Evolutionary conservation across 2,888 invertebrate species (phyloP).

Genomic region (Xanthorhoe spadicearia): DNA sequence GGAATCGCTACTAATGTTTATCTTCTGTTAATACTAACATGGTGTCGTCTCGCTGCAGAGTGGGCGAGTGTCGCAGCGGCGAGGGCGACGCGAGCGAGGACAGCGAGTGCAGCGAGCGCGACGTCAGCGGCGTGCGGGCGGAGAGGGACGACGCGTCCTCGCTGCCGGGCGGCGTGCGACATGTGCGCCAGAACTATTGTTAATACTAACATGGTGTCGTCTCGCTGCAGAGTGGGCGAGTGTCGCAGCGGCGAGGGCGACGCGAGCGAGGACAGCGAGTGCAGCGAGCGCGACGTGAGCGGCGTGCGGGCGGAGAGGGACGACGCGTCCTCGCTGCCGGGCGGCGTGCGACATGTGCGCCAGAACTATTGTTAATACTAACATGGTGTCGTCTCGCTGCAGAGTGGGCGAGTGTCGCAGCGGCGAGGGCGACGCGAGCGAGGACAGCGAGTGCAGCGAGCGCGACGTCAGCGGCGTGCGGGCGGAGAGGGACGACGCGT

Average conservation of each 20-base stretch:
- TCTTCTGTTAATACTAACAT: slow-evolving; percentile 66
- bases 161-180: slow-evolving; percentile 80
- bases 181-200: too few relatives aligned
- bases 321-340: slow-evolving; percentile 79
- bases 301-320: slow-evolving; percentile 76
- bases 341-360: slow-evolving; percentile 79
- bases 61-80: slow-evolving; percentile 66
- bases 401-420: slow-evolving; percentile 70
- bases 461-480: slow-evolving; percentile 79
- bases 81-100: slow-evolving; percentile 63
- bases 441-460: slow-evolving; percentile 79
- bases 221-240: slow-evolving; percentile 73
- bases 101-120: slow-evolving; percentile 79
- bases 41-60: slow-evolving; percentile 74
- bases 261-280: slow-evolving; percentile 75
- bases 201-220: slow-evolving; percentile 71
- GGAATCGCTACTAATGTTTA: too few relatives aligned
- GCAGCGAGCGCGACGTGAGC: slow-evolving; percentile 78
- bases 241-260: slow-evolving; percentile 55
- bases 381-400: slow-evolving; percentile 76
- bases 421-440: slow-evolving; percentile 57
- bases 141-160: slow-evolving; percentile 78
- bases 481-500: slow-evolving; percentile 74
- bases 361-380: too few relatives aligned
- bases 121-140: slow-evolving; percentile 76